Conservation (phyloP, 2,888 invertebrate genomes). For the Drosophila pseudotalamancana region DNA sequence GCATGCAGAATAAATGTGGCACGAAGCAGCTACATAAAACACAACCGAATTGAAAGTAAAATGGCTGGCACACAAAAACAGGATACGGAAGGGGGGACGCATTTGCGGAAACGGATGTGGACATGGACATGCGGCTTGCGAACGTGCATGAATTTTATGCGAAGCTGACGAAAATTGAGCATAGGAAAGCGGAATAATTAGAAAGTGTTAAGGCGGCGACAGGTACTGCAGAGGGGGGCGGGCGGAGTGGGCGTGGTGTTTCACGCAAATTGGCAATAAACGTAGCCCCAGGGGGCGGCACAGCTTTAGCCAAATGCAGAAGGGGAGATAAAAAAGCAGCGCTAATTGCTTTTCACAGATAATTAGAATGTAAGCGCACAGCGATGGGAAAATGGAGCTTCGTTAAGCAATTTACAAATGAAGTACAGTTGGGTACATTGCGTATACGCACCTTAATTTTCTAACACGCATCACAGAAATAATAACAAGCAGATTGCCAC, state of each 20-base stretch:
- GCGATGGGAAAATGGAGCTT: not conserved
- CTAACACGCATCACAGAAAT: slow-evolving; percentile 92
- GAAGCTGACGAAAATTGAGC: slow-evolving; percentile 72
- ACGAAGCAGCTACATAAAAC: slow-evolving; percentile 33
- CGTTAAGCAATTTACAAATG: slow-evolving; percentile 21
- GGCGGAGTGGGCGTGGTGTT: not conserved
- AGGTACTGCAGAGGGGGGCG: slow-evolving; percentile 9
- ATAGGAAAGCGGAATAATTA: slow-evolving; percentile 56
- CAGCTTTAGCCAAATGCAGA: slow-evolving; percentile 30
- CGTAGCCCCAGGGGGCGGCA: slow-evolving; percentile 39
- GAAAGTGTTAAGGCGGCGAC: slow-evolving; percentile 39
- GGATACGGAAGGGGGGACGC: slow-evolving; percentile 8
- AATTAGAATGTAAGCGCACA: slow-evolving; percentile 55
- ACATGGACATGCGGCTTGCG: slow-evolving; percentile 9
- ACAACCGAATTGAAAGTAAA: slow-evolving; percentile 12
- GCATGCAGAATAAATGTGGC: slow-evolving; percentile 63
- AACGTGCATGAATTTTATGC: slow-evolving; percentile 70
- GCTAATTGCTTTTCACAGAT: slow-evolving; percentile 75
- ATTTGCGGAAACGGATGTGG: slow-evolving; percentile 6
- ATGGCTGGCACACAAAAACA: slow-evolving; percentile 18
- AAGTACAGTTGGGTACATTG: slow-evolving; percentile 14
- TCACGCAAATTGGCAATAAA: slow-evolving; percentile 69
- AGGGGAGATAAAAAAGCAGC: slow-evolving; percentile 27
- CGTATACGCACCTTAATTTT: slow-evolving; percentile 85
- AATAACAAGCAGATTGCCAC: slow-evolving; percentile 95